phyloP scores from a whole-genome alignment of 2,797 vertebrate species.

The Sciurus vulgaris region DNA sequence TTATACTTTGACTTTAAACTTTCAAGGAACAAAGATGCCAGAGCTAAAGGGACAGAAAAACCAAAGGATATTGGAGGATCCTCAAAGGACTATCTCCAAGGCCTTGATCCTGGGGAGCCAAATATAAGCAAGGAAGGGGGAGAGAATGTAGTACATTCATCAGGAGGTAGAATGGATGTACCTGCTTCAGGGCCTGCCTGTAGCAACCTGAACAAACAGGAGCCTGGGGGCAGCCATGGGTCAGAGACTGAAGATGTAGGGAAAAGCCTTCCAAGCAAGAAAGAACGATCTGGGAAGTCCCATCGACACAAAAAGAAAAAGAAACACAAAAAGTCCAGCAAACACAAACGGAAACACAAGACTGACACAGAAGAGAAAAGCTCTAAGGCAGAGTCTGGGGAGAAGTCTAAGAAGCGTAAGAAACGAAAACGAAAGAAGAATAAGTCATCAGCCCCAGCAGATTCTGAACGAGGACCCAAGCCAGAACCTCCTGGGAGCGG shows the following conservation, averaged over 20 bases:
- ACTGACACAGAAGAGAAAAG: conserved; percentile 91
- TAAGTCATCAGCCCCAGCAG: conserved; percentile 85
- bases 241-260: conserved; percentile 86
- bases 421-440: conserved; percentile 96
- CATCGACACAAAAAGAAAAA: conserved; percentile 97
- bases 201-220: conserved; percentile 84
- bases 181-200: conserved; percentile 79
- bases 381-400: conserved; percentile 89
- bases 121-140: conserved; percentile 82
- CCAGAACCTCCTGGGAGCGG: conserved; percentile 88
- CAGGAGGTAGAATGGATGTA: conserved; percentile 84
- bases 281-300: conserved; percentile 87
- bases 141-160: conserved; percentile 52
- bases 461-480: conserved; percentile 84
- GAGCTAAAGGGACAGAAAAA: conserved; percentile 88
- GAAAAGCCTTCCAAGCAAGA: conserved; percentile 82
- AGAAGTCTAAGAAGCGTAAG: conserved; percentile 96
- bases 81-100: conserved; percentile 81
- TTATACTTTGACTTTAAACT: conserved; percentile 99
- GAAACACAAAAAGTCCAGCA: conserved; percentile 97
- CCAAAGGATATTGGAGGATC: conserved; percentile 79
- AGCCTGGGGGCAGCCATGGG: conserved; percentile 64
- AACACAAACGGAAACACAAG: conserved; percentile 92
- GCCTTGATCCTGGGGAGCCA: conserved; percentile 71
- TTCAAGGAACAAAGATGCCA: conserved; percentile 94